Evolutionary conservation across 1,140 invertebrate species (phyloP).

Genomic region (Adoxophyes honmai): DNA sequence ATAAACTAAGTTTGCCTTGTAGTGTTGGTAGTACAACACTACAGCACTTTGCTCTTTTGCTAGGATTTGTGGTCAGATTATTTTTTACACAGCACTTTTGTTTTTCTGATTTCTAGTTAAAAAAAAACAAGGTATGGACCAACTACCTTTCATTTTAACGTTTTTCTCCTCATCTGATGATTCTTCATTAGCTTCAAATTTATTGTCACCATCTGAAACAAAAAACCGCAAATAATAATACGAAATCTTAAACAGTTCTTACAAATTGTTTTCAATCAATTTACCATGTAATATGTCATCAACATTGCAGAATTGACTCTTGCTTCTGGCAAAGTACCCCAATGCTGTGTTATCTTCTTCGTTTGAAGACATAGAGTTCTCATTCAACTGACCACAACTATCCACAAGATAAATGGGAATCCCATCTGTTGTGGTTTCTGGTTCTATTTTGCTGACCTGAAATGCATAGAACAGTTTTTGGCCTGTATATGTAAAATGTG

Average conservation of each 20-base stretch:
- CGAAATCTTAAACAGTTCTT: too few relatives aligned
- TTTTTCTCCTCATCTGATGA: slow-evolving; percentile 20
- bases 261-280: not conserved
- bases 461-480: not conserved
- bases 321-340: slow-evolving; percentile 17
- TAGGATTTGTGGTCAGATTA: too few relatives aligned
- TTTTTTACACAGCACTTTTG: too few relatives aligned
- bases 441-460: slow-evolving; percentile 26
- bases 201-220: slow-evolving; percentile 31
- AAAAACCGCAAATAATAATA: not conserved
- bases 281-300: slow-evolving; percentile 17
- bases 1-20: too few relatives aligned
- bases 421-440: slow-evolving; percentile 20
- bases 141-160: slow-evolving; percentile 21
- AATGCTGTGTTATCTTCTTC: slow-evolving; percentile 19
- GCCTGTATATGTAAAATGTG: not conserved
- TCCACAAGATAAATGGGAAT: slow-evolving; percentile 21
- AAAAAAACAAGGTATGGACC: too few relatives aligned
- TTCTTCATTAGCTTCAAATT: slow-evolving; percentile 22
- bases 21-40: too few relatives aligned
- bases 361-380: slow-evolving; percentile 21
- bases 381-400: not conserved
- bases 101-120: too few relatives aligned
- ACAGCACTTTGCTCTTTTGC: too few relatives aligned
- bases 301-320: slow-evolving; percentile 25